Conservation (phyloP, 2,797 vertebrate genomes). For the Pelochelys cantorii region DNA sequence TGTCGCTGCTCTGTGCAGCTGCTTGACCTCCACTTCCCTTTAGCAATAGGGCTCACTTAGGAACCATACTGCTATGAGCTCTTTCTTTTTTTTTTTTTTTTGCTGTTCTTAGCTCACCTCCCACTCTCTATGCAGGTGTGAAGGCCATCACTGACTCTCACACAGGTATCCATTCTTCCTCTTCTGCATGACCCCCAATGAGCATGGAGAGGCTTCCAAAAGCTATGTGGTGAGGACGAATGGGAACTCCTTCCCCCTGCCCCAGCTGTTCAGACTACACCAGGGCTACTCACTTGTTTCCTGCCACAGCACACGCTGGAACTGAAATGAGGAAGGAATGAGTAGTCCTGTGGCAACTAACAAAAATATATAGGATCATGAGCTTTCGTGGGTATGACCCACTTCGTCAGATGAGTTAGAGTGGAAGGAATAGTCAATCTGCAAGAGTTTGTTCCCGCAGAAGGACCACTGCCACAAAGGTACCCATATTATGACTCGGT, state of each 20-base stretch:
- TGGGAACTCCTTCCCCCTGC: not conserved
- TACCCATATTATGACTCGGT: not conserved
- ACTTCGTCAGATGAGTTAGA: too few species aligned
- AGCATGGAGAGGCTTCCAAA: not conserved
- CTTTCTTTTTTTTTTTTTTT: too few species aligned
- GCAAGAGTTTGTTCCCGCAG: not conserved
- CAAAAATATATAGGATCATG: too few species aligned
- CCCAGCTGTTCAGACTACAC: not conserved
- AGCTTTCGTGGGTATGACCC: too few species aligned
- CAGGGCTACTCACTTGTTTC: not conserved
- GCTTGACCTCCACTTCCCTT: not conserved
- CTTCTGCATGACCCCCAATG: accelerated
- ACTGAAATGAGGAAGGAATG: not conserved
- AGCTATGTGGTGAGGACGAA: accelerated
- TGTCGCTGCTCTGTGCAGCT: not conserved
- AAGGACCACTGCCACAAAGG: not conserved
- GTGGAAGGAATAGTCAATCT: not conserved
- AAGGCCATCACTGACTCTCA: not conserved
- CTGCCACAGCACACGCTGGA: not conserved
- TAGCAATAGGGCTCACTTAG: not conserved
- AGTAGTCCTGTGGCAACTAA: too few species aligned
- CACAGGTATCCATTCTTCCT: not conserved
- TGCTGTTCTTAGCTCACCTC: not conserved
- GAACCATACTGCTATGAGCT: not conserved
- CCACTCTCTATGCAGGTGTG: not conserved